phyloP scores from a whole-genome alignment of 2,888 invertebrate species.

The Neoitamus cyanurus region DNA sequence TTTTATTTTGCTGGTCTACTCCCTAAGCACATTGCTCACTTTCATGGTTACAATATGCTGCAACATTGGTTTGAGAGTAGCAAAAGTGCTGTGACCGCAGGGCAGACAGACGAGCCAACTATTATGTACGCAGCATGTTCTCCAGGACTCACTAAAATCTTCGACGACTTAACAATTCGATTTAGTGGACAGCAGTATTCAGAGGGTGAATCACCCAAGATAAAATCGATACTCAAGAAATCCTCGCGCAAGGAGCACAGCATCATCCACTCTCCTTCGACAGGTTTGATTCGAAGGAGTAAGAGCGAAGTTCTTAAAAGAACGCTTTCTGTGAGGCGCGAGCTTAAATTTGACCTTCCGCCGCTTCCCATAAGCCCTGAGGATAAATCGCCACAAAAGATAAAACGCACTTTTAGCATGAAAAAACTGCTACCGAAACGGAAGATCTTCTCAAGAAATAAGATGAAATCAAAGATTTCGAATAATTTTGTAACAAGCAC shows the following conservation, averaged over 20 bases:
- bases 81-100: slow-evolving; percentile 13
- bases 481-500: slow-evolving; percentile 52
- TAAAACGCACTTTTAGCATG: slow-evolving; percentile 38
- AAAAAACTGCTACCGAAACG: neutral
- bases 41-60: slow-evolving; percentile 50
- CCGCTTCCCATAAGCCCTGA: slow-evolving; percentile 7
- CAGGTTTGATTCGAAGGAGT: slow-evolving; percentile 48
- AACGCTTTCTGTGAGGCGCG: slow-evolving; percentile 51
- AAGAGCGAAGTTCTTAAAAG: slow-evolving; percentile 48
- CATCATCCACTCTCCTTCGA: slow-evolving; percentile 51
- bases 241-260: slow-evolving; percentile 46
- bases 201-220: slow-evolving; percentile 17
- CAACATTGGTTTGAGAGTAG: slow-evolving; percentile 50
- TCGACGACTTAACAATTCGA: slow-evolving; percentile 50
- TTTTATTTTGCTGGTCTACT: slow-evolving; percentile 50
- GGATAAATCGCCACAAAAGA: neutral
- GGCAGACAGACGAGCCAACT: slow-evolving; percentile 43
- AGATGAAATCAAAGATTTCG: neutral
- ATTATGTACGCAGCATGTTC: slow-evolving; percentile 51
- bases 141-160: slow-evolving; percentile 53
- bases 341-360: slow-evolving; percentile 54
- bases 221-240: slow-evolving; percentile 54
- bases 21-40: slow-evolving; percentile 53
- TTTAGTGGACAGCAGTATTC: neutral
- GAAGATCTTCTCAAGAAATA: neutral